These are phyloP conservation scores for Cyrtodaria siliqua DNA, from an alignment of 2,888 invertebrate species.

Conservation along the genomic window DNA sequence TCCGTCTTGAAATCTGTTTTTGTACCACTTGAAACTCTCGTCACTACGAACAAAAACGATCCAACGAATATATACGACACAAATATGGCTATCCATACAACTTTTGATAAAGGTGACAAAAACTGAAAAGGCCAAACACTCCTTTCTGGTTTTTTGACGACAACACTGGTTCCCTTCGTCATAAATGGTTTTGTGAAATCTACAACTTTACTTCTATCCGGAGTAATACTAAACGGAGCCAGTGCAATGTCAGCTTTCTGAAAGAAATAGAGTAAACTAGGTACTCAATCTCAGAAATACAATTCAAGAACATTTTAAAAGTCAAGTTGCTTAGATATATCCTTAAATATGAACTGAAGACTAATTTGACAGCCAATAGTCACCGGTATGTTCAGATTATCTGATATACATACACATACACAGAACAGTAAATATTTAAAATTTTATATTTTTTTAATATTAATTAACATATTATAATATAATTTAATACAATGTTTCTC, in stretches of 20 bases:
- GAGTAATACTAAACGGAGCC: conserved; percentile 97
- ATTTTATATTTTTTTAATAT: too few relatives aligned
- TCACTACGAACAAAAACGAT: conserved; percentile 78
- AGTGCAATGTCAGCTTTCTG: conserved; percentile 98
- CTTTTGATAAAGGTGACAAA: conserved; percentile 96
- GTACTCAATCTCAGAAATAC: too few relatives aligned
- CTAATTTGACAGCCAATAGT: too few relatives aligned
- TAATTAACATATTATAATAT: too few relatives aligned
- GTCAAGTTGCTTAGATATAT: too few relatives aligned
- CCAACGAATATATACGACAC: conserved; percentile 78
- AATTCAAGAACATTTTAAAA: too few relatives aligned
- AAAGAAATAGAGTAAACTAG: conserved; percentile 77
- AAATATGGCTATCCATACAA: conserved; percentile 89
- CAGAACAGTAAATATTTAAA: too few relatives aligned
- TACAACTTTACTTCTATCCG: conserved; percentile 96
- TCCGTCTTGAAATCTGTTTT: conserved; percentile 67
- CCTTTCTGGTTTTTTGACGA: conserved; percentile 95
- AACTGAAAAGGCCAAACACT: conserved; percentile 97
- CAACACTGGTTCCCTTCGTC: conserved; percentile 97
- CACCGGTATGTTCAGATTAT: too few relatives aligned
- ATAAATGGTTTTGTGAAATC: conserved; percentile 99
- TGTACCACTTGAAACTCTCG: conserved; percentile 76
- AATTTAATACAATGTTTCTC: too few relatives aligned
- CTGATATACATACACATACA: too few relatives aligned
- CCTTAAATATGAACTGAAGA: too few relatives aligned